Conservation (phyloP, 2,888 invertebrate genomes). For the Erebia palarica region DNA sequence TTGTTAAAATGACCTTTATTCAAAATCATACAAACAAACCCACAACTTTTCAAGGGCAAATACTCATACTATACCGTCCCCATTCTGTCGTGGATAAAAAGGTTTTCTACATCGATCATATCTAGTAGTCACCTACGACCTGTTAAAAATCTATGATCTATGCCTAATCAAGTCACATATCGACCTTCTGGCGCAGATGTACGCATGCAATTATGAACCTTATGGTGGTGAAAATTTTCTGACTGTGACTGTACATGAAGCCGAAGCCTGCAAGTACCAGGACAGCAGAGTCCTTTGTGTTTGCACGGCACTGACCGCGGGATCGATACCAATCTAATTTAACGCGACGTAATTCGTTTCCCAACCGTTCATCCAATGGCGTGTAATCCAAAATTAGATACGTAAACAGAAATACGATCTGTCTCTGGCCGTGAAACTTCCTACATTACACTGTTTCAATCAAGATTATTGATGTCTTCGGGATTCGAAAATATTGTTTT, state of each 20-base stretch:
- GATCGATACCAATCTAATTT: constrained; percentile 50
- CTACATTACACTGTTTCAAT: constrained; percentile 30
- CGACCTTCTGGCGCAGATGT: background rate
- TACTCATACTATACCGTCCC: too few relatives aligned
- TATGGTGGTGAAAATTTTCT: too few relatives aligned
- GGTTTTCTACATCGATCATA: too few relatives aligned
- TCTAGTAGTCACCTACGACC: too few relatives aligned
- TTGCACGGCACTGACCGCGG: constrained; percentile 43
- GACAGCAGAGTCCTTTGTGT: constrained; percentile 36
- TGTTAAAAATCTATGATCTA: too few relatives aligned
- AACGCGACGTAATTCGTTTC: constrained; percentile 47
- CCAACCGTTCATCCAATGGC: constrained; percentile 36
- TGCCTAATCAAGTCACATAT: background rate
- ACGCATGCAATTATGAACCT: too few relatives aligned
- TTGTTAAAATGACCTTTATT: too few relatives aligned
- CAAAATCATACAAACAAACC: too few relatives aligned
- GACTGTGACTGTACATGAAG: too few relatives aligned
- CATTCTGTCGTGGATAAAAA: too few relatives aligned
- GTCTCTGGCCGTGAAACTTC: constrained; percentile 32
- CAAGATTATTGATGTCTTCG: constrained; percentile 32
- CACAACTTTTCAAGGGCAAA: too few relatives aligned
- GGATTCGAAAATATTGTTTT: background rate
- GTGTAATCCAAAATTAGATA: constrained; percentile 33
- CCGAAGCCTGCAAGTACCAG: constrained; percentile 1
- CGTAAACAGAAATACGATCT: constrained; percentile 28